A percentile compares a stretch with the other conserved stretches of the same genome.
phyloP scores from a whole-genome alignment of 2,113 vertebrate species.

The Muntiacus reevesi region DNA sequence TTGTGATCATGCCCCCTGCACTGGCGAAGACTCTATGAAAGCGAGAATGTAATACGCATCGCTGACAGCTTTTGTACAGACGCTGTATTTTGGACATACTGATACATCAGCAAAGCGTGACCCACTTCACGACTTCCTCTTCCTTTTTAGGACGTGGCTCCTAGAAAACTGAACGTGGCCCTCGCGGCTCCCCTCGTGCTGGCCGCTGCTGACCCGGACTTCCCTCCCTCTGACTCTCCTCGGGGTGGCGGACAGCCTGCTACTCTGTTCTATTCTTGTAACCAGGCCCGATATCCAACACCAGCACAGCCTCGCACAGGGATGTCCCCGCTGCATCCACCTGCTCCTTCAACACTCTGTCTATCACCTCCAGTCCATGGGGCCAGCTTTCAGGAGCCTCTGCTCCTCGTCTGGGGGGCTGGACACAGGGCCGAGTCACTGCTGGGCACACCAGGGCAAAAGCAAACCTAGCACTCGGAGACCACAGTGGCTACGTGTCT shows the following conservation, averaged over 20 bases:
- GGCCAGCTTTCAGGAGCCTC: slow-evolving; percentile 4
- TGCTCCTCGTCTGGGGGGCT: neutral
- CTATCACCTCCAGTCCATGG: slow-evolving; percentile 4
- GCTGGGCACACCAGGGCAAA: neutral
- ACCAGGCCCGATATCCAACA: neutral
- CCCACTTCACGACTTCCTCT: neutral
- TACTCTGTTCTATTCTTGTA: slow-evolving; percentile 59
- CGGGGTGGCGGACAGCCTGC: neutral
- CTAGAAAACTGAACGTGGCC: neutral
- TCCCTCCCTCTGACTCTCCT: neutral
- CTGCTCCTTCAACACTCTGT: slow-evolving; percentile 1
- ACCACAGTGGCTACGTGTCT: neutral
- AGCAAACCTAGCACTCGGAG: neutral
- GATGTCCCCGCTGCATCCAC: slow-evolving; percentile 24
- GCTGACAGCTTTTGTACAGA: neutral
- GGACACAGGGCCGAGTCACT: neutral
- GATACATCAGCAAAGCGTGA: neutral
- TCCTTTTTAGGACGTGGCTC: neutral
- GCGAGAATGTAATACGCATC: neutral
- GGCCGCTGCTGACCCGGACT: neutral
- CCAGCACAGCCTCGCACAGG: slow-evolving; percentile 35
- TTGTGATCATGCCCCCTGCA: rapidly evolving
- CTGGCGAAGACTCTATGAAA: neutral
- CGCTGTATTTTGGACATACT: neutral
- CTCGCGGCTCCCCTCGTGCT: rapidly evolving